Evolutionary conservation across 1,140 invertebrate genomes (phyloP), one percentile per base, ranked within the genome.

Genomic region (Sitobion miscanthi): DNA sequence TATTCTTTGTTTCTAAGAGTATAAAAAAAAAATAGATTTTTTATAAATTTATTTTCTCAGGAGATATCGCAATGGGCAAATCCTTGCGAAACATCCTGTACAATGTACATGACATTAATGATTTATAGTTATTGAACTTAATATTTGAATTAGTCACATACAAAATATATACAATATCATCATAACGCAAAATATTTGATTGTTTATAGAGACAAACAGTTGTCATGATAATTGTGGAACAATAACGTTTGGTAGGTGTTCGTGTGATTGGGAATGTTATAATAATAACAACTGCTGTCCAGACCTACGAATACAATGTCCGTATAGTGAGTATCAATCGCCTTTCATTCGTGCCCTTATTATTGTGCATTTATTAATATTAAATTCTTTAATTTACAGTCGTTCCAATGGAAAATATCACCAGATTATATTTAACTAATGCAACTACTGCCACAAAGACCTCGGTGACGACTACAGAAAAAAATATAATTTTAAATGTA

Each of bases 181-280:
- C 5, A 52, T 82, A 82, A 23, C 4, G 17, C 47, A 8, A 35
- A n/a, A n/a, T 35, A 77, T 25, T 82, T 49, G 1, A 52, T 52
- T 52, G 38, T 86, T 86, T 86, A 42, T n/a, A 93, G 91, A 86
- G n/a, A 5, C 6, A 9, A 3, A 93, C 5, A 54, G 49, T 82
- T 93, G 91, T 42, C n/a, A 52, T 38, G 82, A 93, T 85, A 93
- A 93, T 45, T 93, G 91, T 54, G 91, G 91, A 30, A 93, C 7
- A 93, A 42, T 38, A 45, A 30, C 35, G 6, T 9, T 8, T 6
- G 82, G 35, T 8, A n/a, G 82, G 38, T 93, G 91, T 86, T 93
- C 91, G 0, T 93, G 91, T 17, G 82, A 93, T 86, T 93, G 91
- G 91, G 82, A 93, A 45, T 93, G 91, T 25, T 25, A 45, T 54